Percentiles rank a stretch among this genome's conserved stretches.
Evolutionary conservation across 2,797 vertebrate genomes (phyloP).

Genomic region (Chloroceryle inda): DNA sequence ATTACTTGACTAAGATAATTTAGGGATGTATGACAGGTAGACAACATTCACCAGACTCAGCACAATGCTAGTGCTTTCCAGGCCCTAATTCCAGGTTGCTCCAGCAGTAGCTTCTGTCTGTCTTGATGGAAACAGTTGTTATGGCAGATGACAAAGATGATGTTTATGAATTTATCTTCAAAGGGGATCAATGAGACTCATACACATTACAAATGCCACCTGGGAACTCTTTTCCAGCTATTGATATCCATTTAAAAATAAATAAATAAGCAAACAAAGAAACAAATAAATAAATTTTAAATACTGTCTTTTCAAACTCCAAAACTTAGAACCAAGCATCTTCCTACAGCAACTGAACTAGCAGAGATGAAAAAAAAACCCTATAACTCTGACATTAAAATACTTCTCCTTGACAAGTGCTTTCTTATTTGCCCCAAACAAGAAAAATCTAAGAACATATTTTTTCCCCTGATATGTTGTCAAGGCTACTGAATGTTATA

Average conservation of each 20-base stretch:
- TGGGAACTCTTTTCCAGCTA: neutral
- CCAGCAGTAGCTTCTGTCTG: neutral
- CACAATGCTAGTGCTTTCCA: neutral
- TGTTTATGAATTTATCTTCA: neutral
- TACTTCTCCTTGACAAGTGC: neutral
- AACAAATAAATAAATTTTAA: neutral
- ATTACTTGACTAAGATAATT: neutral
- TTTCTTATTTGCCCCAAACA: neutral
- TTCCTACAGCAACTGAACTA: neutral
- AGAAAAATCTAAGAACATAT: neutral
- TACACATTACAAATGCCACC: neutral
- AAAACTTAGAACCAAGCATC: neutral
- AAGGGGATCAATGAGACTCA: neutral
- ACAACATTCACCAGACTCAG: neutral
- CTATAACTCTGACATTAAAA: neutral
- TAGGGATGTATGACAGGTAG: neutral
- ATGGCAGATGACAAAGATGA: neutral
- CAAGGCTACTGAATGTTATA: accelerated
- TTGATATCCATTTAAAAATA: neutral
- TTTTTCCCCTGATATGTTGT: neutral
- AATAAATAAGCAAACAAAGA: neutral
- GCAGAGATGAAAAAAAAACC: neutral
- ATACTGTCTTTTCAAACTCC: neutral
- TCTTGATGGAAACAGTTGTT: neutral
- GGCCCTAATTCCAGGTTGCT: neutral